phyloP scores from a whole-genome alignment of 2,113 vertebrate species.

The Otolemur garnettii region DNA sequence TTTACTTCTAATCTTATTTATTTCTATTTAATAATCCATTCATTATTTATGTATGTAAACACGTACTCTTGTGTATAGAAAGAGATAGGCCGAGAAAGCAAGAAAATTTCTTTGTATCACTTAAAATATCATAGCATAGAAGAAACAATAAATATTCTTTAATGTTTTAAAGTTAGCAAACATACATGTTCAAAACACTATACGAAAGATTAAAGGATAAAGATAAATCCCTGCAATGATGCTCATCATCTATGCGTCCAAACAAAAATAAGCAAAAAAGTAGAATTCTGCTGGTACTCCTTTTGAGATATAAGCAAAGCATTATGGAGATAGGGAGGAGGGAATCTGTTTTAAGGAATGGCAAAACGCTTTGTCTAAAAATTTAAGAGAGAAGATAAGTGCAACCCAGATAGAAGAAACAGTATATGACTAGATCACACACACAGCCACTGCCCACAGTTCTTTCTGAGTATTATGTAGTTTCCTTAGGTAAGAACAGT shows the following conservation, averaged over 20 bases:
- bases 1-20: not conserved
- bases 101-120: not conserved
- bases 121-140: not conserved
- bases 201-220: not conserved
- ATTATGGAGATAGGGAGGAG: not conserved
- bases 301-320: not conserved
- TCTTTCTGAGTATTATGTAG: no score
- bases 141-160: not conserved
- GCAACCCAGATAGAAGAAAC: fast-evolving
- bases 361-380: not conserved
- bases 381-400: not conserved
- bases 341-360: not conserved
- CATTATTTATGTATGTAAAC: not conserved
- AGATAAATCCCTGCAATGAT: not conserved
- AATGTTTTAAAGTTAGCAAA: not conserved
- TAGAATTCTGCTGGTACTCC: not conserved
- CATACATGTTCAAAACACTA: not conserved
- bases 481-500: not conserved
- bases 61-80: not conserved
- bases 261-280: not conserved
- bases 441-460: not conserved
- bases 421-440: not conserved
- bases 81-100: not conserved
- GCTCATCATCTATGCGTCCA: not conserved
- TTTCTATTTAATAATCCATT: not conserved